Conservation (phyloP, 1,140 invertebrate species). For the Panulirus ornatus region DNA sequence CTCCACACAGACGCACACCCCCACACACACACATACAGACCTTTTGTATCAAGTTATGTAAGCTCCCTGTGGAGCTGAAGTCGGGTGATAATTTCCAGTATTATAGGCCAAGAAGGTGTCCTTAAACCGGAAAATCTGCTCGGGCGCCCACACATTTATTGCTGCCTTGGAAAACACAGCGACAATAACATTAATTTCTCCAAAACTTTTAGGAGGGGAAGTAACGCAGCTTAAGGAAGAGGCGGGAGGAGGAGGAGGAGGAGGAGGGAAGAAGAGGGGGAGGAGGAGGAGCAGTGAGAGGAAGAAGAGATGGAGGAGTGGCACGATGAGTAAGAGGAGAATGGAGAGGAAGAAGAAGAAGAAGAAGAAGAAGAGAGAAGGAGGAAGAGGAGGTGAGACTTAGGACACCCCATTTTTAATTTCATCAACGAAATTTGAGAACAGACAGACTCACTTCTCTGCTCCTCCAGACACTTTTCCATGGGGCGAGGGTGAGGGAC, state of each 20-base stretch:
- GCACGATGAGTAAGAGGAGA: background rate
- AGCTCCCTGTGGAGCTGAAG: background rate
- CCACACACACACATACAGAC: too few relatives aligned
- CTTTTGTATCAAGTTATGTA: background rate
- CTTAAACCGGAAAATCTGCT: slow-evolving; percentile 42
- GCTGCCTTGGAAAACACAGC: slow-evolving; percentile 42
- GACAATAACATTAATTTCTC: slow-evolving; percentile 43
- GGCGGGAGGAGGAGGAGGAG: background rate
- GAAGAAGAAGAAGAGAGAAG: background rate
- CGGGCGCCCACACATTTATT: slow-evolving; percentile 39
- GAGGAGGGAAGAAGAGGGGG: background rate
- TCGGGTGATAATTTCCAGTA: slow-evolving; percentile 28
- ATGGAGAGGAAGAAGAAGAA: background rate
- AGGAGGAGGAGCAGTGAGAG: background rate
- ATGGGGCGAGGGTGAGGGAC: background rate
- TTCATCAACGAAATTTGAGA: too few relatives aligned
- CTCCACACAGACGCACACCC: too few relatives aligned
- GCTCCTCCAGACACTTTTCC: too few relatives aligned
- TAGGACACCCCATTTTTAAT: background rate
- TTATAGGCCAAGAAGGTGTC: slow-evolving; percentile 40
- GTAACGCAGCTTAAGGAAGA: background rate
- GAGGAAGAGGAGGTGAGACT: background rate
- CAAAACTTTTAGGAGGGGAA: slow-evolving; percentile 30
- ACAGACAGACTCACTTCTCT: too few relatives aligned
- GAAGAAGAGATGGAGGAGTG: background rate